Evolutionary conservation across 2,888 invertebrate species (phyloP).

Genomic region (Hypomecis atomaria): DNA sequence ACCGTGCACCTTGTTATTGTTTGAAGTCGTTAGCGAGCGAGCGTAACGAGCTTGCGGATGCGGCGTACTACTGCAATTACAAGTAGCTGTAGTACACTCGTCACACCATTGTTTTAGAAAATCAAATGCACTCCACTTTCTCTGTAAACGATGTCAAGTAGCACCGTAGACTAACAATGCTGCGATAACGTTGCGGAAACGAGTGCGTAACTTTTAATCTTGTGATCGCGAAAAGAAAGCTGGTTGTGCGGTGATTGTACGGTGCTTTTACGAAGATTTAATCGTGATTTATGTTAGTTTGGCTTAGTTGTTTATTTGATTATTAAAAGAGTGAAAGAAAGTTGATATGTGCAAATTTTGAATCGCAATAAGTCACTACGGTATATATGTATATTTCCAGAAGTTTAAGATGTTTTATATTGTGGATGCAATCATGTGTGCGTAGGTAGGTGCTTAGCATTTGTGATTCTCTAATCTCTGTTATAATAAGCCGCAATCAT

Average conservation of each 20-base stretch:
- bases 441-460: too few relatives aligned
- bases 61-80: constrained; percentile 8
- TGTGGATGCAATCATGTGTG: too few relatives aligned
- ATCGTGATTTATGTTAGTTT: too few relatives aligned
- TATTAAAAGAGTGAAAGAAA: too few relatives aligned
- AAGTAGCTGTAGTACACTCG: constrained; percentile 11
- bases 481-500: too few relatives aligned
- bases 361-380: too few relatives aligned
- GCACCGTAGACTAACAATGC: constrained; percentile 23
- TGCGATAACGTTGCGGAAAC: constrained; percentile 24
- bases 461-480: too few relatives aligned
- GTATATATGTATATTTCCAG: too few relatives aligned
- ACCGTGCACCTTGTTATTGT: constrained; percentile 16
- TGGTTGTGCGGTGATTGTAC: background rate
- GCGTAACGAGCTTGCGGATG: constrained; percentile 14
- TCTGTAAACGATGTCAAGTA: constrained; percentile 46
- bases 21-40: constrained; percentile 20
- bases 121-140: constrained; percentile 52
- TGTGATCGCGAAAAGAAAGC: constrained; percentile 26
- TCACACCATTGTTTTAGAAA: constrained; percentile 53
- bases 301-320: too few relatives aligned
- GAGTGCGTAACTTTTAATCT: constrained; percentile 14
- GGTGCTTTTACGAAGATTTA: too few relatives aligned
- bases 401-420: too few relatives aligned
- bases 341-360: too few relatives aligned